Base-by-base conservation (phyloP, 2,113 vertebrate genomes). In the Alces alces region DNA sequence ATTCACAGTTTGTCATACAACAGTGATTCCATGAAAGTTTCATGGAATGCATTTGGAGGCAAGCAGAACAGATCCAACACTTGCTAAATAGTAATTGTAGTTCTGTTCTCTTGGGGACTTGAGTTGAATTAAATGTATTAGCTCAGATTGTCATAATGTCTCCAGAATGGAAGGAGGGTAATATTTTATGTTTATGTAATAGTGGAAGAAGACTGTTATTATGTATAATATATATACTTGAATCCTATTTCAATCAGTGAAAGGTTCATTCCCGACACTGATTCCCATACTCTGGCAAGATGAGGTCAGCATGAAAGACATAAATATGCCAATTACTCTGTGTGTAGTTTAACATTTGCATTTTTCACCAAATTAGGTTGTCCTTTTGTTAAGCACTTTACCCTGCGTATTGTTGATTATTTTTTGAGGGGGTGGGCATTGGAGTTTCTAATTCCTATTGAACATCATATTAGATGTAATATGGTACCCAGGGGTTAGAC, bases 121-220 rank as follows among this genome's bases (percentile, higher is more conserved):
- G 82, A 91, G 91, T 45, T 60, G 89, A 95, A 95, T 95, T 89
- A 89, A 86, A 84, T 84, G 54, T 58, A 54, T 97, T 95, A 89
- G 60, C 84, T 93, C 30, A 58, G 78, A 95, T 91, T 97, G 93
- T 98, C 97, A 97, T 86, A 58, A 83, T 0, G 33, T 82, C 93
- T 97, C 47, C 89, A 91, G 97, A 96, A 80, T 70, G 87, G 84
- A 83, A 93, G 73, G 91, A 96, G 33, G 54, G 78, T 89, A 89
- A 96, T 97, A 54, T 90, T 96, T 96, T 95, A 88, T 96, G 88
- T 96, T 98, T 97, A 78, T 91, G 36, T 85, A 94, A 94, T 95
- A 92, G 76, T 92, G 39, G 76, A 87, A 80, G 86, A 91, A 80
- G 80, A 76, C 93, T 92, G 27, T 96, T 89, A 96, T 97, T 96